A percentile compares a stretch with the other conserved stretches of the same genome.
Conservation (phyloP, 2,797 vertebrate genomes). For the Masticophis lateralis region DNA sequence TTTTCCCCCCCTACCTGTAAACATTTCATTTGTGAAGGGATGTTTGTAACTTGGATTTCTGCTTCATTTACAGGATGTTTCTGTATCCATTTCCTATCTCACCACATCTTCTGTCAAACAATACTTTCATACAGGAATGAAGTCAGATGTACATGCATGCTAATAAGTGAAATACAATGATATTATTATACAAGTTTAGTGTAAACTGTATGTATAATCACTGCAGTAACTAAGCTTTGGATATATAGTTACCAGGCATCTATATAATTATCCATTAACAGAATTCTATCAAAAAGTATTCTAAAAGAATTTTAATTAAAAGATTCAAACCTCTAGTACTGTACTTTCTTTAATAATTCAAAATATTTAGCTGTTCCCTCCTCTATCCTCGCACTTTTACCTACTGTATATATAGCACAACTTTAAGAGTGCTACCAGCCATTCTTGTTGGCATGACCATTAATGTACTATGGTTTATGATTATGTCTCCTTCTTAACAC, state of each 20-base stretch:
- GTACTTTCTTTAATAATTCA: neutral
- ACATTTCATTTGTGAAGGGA: neutral
- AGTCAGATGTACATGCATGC: neutral
- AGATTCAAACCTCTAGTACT: neutral
- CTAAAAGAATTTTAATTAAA: neutral
- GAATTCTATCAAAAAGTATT: neutral
- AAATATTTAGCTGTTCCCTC: neutral
- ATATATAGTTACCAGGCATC: neutral
- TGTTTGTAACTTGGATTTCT: neutral
- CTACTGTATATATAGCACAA: neutral
- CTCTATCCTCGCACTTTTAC: neutral
- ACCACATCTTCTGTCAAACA: neutral
- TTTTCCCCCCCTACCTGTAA: neutral
- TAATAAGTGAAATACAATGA: neutral
- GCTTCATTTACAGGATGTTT: neutral
- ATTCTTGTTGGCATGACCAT: neutral
- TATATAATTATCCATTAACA: neutral
- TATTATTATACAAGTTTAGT: neutral
- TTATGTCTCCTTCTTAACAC: neutral
- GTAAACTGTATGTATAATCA: neutral
- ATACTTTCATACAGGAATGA: neutral
- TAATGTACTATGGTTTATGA: neutral
- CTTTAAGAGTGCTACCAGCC: neutral
- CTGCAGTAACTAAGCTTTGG: neutral
- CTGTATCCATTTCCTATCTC: neutral